Evolutionary conservation across 2,888 invertebrate genomes (phyloP).

Genomic region (Sarcophaga carnaria): DNA sequence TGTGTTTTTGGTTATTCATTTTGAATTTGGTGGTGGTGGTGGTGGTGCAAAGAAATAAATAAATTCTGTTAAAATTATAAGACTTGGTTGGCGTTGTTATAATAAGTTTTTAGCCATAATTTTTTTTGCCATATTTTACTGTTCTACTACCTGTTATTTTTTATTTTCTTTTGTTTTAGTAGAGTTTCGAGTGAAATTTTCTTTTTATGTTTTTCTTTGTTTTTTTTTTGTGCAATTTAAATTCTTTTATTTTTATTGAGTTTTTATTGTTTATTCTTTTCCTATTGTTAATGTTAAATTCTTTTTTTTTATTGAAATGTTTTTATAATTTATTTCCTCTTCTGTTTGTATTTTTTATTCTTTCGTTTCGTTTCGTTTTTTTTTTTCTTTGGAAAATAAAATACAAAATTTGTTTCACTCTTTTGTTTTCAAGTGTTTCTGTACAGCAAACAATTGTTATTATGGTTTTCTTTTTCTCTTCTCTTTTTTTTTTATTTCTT

Average conservation of each 20-base stretch:
- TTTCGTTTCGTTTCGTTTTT: too few species aligned
- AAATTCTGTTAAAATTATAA: too few species aligned
- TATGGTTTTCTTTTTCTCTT: neutral
- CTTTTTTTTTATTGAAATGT: neutral
- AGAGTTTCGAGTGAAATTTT: neutral
- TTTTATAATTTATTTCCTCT: neutral
- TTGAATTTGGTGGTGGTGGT: too few species aligned
- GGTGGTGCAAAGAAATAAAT: too few species aligned
- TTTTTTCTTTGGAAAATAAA: neutral
- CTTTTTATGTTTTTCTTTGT: neutral
- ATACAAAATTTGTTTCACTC: neutral
- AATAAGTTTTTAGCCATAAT: too few species aligned
- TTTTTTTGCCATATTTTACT: neutral
- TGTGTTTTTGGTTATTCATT: too few species aligned
- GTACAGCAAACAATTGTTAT: slow-evolving; percentile 15
- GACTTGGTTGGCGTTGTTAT: too few species aligned
- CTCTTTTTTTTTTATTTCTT: too few species aligned
- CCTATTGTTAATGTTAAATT: neutral
- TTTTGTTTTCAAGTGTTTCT: slow-evolving; percentile 24
- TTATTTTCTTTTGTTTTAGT: neutral
- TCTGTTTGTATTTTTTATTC: too few species aligned
- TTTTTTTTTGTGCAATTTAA: neutral
- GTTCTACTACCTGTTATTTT: neutral
- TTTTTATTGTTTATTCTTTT: neutral
- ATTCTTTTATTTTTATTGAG: neutral